These are phyloP conservation scores for Congeria kusceri DNA, from an alignment of 2,888 invertebrate genomes.

Conservation along the genomic window DNA sequence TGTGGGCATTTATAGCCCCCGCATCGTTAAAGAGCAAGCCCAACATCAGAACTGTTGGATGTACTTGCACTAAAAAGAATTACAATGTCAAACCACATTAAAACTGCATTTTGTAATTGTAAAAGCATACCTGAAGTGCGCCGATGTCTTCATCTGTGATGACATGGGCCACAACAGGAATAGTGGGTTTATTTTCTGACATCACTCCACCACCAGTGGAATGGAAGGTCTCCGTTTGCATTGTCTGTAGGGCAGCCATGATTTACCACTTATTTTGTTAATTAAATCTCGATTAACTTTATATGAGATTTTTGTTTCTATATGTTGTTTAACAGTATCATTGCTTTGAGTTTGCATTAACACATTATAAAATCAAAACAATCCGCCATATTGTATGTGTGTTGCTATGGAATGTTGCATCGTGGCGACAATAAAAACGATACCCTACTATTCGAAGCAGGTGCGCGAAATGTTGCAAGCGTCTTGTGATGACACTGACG, in stretches of 20 bases:
- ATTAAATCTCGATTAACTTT: background rate
- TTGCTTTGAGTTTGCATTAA: background rate
- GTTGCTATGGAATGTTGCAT: slow-evolving; percentile 60
- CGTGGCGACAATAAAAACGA: slow-evolving; percentile 21
- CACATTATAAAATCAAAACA: slow-evolving; percentile 44
- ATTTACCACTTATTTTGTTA: background rate
- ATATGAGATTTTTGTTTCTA: background rate
- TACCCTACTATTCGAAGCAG: too few species aligned
- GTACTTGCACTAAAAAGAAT: background rate
- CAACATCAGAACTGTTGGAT: too few species aligned
- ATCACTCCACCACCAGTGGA: slow-evolving; percentile 14
- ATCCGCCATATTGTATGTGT: slow-evolving; percentile 58
- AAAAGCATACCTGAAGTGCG: slow-evolving; percentile 74
- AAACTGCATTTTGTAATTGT: background rate
- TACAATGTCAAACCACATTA: background rate
- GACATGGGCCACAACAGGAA: slow-evolving; percentile 83
- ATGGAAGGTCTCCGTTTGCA: slow-evolving; percentile 55
- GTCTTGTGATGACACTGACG: too few species aligned
- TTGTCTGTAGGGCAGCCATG: slow-evolving; percentile 54
- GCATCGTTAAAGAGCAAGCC: too few species aligned
- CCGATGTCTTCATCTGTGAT: slow-evolving; percentile 84
- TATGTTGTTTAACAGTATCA: background rate
- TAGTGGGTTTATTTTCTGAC: slow-evolving; percentile 60
- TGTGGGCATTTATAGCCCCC: too few species aligned
- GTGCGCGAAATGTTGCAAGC: too few species aligned